Evolutionary conservation across 2,888 invertebrate genomes (phyloP).

Genomic region (Aphidius colemani): DNA sequence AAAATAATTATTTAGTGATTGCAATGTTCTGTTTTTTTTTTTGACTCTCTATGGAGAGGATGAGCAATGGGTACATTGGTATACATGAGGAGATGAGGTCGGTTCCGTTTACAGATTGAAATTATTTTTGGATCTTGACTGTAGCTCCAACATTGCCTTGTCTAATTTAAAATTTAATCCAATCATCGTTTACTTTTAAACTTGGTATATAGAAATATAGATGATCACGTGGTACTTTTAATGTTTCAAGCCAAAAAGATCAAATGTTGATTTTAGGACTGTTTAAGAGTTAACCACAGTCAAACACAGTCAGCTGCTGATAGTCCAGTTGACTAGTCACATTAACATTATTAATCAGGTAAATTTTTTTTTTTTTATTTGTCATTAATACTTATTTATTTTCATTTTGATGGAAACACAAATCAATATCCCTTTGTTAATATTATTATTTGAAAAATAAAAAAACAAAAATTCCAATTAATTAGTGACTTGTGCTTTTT

Average conservation of each 20-base stretch:
- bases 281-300: conserved; percentile 45
- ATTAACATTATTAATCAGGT: conserved; percentile 26
- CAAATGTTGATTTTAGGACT: conserved; percentile 22
- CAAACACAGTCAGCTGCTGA: conserved; percentile 70
- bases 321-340: conserved; percentile 65
- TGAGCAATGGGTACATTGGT: conserved; percentile 15
- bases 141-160: conserved; percentile 42
- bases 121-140: conserved; percentile 53
- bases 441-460: too few relatives aligned
- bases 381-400: not conserved
- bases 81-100: conserved; percentile 33
- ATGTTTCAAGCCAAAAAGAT: conserved; percentile 27
- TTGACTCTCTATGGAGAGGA: conserved; percentile 16
- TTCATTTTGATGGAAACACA: too few relatives aligned
- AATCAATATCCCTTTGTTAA: too few relatives aligned
- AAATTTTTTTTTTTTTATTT: not conserved
- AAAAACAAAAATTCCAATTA: too few relatives aligned
- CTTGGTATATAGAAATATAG: conserved; percentile 19
- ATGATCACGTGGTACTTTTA: conserved; percentile 35
- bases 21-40: conserved; percentile 6
- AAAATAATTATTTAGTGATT: not conserved
- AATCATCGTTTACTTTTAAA: conserved; percentile 39
- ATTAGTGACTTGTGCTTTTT: too few relatives aligned
- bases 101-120: conserved; percentile 57
- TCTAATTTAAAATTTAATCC: conserved; percentile 55